Evolutionary conservation across 2,113 vertebrate genomes (phyloP), one percentile per base, ranked within the genome.

Genomic region (Blennius ocellaris): DNA sequence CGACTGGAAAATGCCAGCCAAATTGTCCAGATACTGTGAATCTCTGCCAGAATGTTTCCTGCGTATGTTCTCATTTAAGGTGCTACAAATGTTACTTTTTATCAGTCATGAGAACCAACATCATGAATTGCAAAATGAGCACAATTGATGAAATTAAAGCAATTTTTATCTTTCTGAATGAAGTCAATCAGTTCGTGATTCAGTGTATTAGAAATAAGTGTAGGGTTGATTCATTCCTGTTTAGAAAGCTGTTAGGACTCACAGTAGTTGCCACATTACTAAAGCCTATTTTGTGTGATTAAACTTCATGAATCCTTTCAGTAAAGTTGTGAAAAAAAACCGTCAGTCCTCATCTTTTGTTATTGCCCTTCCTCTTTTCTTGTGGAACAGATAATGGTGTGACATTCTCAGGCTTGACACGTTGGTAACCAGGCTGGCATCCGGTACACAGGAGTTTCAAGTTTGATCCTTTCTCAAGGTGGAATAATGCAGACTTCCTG

Each of bases 401-500:
- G 52, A 60, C 12, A 8, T 70, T 75, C 67, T 58, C 50, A 59
- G 67, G 12, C 37, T 53, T 62, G 10, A 76, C 44, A 66, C 57
- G n/a, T 52, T 54, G 11, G 56, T 50, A 0, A 17, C 63, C 54
- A n/a, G 59, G 60, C 76, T 73, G 54, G 55, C 78, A 80, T 73
- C 39, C 69, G 51, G 71, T 59, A 81, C 80, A 88, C 49, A 69
- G 73, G 75, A 73, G 59, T 72, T 45, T 75, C 60, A 73, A 82
- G 77, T 62, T 74, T 69, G 45, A 30, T 76, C 37, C 7, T 74
- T 72, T 78, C 83, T 79, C 69, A 68, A 69, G 49, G 75, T 81
- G 82, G 74, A 76, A 83, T 73, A 69, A 76, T 87, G 87, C 74
- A 57, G 49, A 83, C 73, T 86, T 89, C 87, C 81, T 90, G 80